phyloP scores from a whole-genome alignment of 2,113 vertebrate species.

The Pygoscelis antarcticus region DNA sequence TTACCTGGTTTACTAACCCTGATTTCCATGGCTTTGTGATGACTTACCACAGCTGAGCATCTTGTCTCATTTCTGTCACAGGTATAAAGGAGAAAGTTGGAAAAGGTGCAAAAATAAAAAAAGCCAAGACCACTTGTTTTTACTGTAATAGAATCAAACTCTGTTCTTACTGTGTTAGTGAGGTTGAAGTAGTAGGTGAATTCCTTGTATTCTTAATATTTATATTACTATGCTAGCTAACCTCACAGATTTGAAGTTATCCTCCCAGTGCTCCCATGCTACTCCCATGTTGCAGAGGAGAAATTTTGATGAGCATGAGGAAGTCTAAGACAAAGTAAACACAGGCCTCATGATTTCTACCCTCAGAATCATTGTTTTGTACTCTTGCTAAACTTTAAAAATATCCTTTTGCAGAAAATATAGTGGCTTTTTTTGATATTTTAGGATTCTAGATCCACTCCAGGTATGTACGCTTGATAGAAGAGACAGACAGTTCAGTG shows the following conservation, averaged over 20 bases:
- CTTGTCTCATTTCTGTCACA: background rate
- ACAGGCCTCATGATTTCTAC: background rate
- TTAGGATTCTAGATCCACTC: background rate
- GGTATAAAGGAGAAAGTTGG: background rate
- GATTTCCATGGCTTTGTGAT: background rate
- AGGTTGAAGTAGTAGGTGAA: background rate
- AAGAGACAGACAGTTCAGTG: background rate
- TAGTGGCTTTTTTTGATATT: background rate
- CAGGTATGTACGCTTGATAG: rapidly evolving
- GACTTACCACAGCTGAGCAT: background rate
- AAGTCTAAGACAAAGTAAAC: background rate
- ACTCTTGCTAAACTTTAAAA: background rate
- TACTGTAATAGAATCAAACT: background rate
- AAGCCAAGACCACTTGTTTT: background rate
- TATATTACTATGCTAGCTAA: background rate
- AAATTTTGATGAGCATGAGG: background rate
- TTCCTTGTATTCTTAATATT: background rate
- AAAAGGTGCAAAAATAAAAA: background rate
- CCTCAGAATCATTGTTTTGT: background rate
- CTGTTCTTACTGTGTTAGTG: background rate
- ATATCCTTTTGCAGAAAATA: background rate
- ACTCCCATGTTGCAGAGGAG: background rate
- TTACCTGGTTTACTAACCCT: background rate
- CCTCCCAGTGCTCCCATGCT: background rate
- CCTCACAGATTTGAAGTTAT: background rate